Conservation (phyloP, 2,797 vertebrate genomes). For the Sebastes kiyomatsui region DNA sequence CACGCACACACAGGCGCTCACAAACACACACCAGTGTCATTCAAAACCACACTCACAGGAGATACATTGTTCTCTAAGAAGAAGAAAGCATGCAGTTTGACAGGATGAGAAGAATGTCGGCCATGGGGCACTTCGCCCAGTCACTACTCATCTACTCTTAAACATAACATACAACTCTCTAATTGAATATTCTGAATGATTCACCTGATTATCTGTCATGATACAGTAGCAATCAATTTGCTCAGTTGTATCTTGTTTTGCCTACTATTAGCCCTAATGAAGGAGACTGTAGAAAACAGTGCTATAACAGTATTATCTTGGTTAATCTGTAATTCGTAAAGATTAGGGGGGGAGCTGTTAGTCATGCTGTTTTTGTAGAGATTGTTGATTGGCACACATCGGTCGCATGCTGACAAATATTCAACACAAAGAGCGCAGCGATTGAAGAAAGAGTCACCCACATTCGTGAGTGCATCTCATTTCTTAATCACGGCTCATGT, state of each 20-base stretch:
- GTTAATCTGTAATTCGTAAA: constrained; percentile 77
- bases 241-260: constrained; percentile 17
- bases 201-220: constrained; percentile 32
- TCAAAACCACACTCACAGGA: constrained; percentile 67
- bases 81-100: constrained; percentile 74
- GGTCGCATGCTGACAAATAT: constrained; percentile 54
- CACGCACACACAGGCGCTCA: constrained; percentile 18
- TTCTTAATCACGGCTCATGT: constrained; percentile 55
- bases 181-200: constrained; percentile 15
- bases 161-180: not conserved
- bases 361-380: constrained; percentile 71
- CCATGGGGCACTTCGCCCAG: constrained; percentile 22
- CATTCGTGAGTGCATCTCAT: constrained; percentile 50
- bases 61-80: constrained; percentile 72
- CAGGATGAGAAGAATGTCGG: constrained; percentile 58
- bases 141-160: not conserved
- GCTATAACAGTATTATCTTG: constrained; percentile 71
- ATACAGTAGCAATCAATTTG: constrained; percentile 42
- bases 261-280: constrained; percentile 52
- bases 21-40: constrained; percentile 53
- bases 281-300: constrained; percentile 47
- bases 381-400: constrained; percentile 66
- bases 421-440: constrained; percentile 29
- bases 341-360: constrained; percentile 72
- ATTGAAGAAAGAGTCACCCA: constrained; percentile 45